Percentiles rank a stretch among this genome's conserved stretches.
Evolutionary conservation across 92 coral and sea anemone species (phyloP).

Genomic region (Epizoanthus ramosus): DNA sequence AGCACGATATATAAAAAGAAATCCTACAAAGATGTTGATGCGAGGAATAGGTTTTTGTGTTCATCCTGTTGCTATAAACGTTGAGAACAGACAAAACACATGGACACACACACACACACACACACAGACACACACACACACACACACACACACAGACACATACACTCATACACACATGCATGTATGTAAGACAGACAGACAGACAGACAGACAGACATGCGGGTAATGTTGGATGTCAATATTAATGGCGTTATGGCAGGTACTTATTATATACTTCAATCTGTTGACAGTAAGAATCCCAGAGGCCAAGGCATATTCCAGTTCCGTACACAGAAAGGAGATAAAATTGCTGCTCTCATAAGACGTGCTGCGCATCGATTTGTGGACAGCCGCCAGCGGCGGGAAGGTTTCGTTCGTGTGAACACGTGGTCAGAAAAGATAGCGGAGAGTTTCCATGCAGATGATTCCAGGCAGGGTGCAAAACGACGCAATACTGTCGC

Average conservation of each 20-base stretch:
- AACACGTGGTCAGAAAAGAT: conserved; percentile 35
- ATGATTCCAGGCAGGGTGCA: conserved; percentile 1
- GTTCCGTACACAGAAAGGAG: conserved; percentile 72
- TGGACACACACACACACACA: no score
- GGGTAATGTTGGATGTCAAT: no score
- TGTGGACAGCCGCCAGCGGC: conserved; percentile 43
- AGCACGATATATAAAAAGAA: no score
- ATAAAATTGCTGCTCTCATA: conserved; percentile 65
- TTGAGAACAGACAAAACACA: no score
- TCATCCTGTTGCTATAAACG: no score
- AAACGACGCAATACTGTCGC: conserved; percentile 22
- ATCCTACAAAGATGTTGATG: no score
- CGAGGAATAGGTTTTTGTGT: no score
- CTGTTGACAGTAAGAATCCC: conserved; percentile 63
- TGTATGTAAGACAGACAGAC: background rate
- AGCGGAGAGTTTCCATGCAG: background rate
- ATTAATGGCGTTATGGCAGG: no score
- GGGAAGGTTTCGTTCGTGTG: conserved; percentile 27
- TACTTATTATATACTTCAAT: background rate
- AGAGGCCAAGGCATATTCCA: conserved; percentile 88
- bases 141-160: background rate
- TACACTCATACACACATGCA: no score
- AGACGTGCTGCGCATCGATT: conserved; percentile 58
- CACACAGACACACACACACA: background rate
- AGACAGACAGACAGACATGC: background rate